Evolutionary conservation across 2,113 vertebrate genomes (phyloP), one percentile per base, ranked within the genome.

Genomic region (Rhombomys opimus): DNA sequence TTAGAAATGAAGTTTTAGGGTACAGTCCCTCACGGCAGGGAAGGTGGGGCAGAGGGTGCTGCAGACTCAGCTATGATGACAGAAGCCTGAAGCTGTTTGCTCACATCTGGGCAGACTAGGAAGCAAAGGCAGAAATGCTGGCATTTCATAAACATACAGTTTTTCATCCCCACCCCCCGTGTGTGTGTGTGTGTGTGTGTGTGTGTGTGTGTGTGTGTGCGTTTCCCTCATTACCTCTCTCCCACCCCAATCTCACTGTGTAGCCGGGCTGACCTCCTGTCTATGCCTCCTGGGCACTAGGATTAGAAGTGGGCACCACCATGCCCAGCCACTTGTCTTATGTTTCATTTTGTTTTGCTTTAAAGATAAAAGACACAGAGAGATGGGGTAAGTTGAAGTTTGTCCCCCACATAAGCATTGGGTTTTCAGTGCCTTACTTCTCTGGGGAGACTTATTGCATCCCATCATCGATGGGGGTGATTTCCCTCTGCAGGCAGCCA

Each of bases 401-500:
- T 20, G 2, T 63, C 7, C 0, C 18, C 20, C 59, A 12, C 1
- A 2, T 14, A 2, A 17, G 27, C 12, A 13, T 52, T 87, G n/a
- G 32, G 32, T 22, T 4, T 9, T 2, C 20, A 0, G 11, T 4
- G 8, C 17, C 41, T 68, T 4, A 0, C n/a, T 92, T 80, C n/a
- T 10, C 17, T 70, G 54, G 13, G 75, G 52, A 23, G 1, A 22
- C 23, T 46, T 41, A 77, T 17, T 78, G 20, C 2, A 63, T 67
- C 22, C 3, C 1, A 13, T 57, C 41, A 7, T 7, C 54, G 30
- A 65, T 23, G 30, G 2, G 41, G 30, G 30, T 52, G 85, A 54
- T 23, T 63, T 65, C 15, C 41, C 63, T 57, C 63, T 52, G 20
- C 63, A 0, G 80, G 41, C 12, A 18, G 91, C 11, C 41, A 7